Base-by-base conservation (phyloP, 2,888 invertebrate species). In the Nymphalis polychloros region DNA sequence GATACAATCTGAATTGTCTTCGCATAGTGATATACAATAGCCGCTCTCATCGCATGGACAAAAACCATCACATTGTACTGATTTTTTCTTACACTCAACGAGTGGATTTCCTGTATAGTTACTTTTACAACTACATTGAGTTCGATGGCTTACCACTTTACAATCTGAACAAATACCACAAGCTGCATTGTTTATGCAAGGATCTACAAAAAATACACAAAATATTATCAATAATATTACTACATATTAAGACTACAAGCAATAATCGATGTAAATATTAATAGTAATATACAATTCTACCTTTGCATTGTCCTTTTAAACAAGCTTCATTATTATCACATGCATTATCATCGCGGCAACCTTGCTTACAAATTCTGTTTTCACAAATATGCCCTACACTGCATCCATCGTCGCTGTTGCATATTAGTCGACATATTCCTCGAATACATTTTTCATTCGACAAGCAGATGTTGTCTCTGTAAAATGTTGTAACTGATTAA, bases 121-220 rank as follows among this genome's bases (percentile, higher is more conserved):
- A 61, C 94, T 91, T 3, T 97, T 96, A 78, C 98, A 98, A 80
- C 95, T 96, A 81, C 98, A 98, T 80, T 97, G 97, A 0, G 96
- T 95, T 41, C 96, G 95, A 81, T 98, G 98, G 83, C 97, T 97
- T 65, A 95, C 93, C 4, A 97, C 97, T 79, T 94, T 93, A 79
- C 98, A 98, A 63, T 95, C 94, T 20, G 97, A 97, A 83, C 98
- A 98, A 59, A 95, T 94, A 59, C 98, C 98, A 83, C 98, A 98
- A 63, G 95, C 94, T 63, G 94, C 94, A 16, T 93, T 94, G 66
- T 94, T 94, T 75, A 95, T 94, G 79, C 98, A 98, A 10, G 98
- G 97, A 93, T 96, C 96, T 95, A 81, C 64, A 88, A 85, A 73
- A 23, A 66, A 70, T 71, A 65, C 10, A 59, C 53, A 67, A 49